A percentile compares a stretch with the other conserved stretches of the same genome.
These are phyloP conservation scores for Eupithecia inturbata DNA, from an alignment of 2,888 invertebrate genomes.

Conservation along the genomic window DNA sequence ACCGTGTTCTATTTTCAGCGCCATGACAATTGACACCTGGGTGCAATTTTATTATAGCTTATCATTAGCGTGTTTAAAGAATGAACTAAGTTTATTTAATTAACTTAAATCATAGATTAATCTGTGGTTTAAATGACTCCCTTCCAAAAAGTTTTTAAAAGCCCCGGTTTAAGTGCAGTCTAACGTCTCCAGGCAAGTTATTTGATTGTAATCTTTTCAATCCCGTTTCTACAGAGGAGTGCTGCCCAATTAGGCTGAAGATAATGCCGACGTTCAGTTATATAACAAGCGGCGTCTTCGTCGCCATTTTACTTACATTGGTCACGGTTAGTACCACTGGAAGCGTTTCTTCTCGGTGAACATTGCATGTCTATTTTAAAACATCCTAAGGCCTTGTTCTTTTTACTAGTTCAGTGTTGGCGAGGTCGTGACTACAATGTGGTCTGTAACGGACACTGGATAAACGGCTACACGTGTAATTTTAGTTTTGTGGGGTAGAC, in stretches of 20 bases:
- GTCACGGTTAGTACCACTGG: neutral
- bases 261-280: slow-evolving; percentile 37
- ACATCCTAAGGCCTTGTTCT: neutral
- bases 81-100: too few relatives aligned
- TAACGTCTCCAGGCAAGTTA: slow-evolving; percentile 22
- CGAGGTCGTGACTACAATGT: neutral
- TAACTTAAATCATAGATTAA: too few relatives aligned
- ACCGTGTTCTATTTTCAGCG: neutral
- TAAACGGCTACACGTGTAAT: neutral
- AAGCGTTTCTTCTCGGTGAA: neutral
- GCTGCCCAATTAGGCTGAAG: slow-evolving; percentile 39
- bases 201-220: slow-evolving; percentile 47
- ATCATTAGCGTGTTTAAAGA: too few relatives aligned
- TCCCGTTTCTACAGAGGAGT: slow-evolving; percentile 41
- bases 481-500: neutral
- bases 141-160: neutral
- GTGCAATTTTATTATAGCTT: neutral
- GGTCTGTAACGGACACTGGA: neutral
- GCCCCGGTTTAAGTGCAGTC: slow-evolving; percentile 36
- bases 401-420: neutral
- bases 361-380: neutral
- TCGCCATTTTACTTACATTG: slow-evolving; percentile 4
- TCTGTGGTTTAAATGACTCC: neutral
- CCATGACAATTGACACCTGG: neutral
- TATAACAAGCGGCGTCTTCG: slow-evolving; percentile 13